Evolutionary conservation across 2,113 vertebrate species (phyloP), one percentile per base, ranked within the genome.

Genomic region (Urocynchramus pylzowi): DNA sequence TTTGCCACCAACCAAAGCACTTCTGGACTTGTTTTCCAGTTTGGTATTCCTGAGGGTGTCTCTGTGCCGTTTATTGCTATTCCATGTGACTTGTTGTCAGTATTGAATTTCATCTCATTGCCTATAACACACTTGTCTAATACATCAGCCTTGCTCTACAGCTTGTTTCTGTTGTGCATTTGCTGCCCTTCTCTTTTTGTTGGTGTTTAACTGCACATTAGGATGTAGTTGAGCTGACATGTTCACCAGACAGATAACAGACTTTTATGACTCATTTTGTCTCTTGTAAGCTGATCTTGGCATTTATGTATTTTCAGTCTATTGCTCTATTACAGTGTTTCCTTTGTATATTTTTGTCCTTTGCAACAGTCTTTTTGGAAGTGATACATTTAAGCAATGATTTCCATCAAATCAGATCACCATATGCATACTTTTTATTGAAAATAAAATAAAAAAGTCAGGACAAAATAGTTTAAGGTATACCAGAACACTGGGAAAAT

Each of bases 71-170:
- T 92, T 71, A 52, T 52, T 87, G 47, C 84, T 91, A 7, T 84
- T 91, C 64, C 84, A 57, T 47, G 77, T 97, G 94, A 90, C 71
- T 94, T 73, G 57, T 71, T 94, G 63, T 92, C 20, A 26, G 76
- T 93, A 91, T 86, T 90, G 93, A 54, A 90, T 95, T 93, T 84
- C 59, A 63, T 89, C 73, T 93, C 0, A 0, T 50, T 93, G 89
- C 64, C 57, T 75, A 31, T 75, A 95, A 84, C 59, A 42, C 63
- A 42, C 64, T 95, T 93, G 50, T 88, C 71, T 87, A 8, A 88
- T 73, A 17, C 13, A 80, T 45, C 63, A 47, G 71, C 13, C 73
- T 88, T 50, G 31, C 50, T 83, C 59, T 65, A 8, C 79, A 77
- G 74, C 70, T 88, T 84, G 49, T 39, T 65, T 71, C 69, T 60